Evolutionary conservation across 2,888 invertebrate genomes (phyloP).

Genomic region (Caenorhabditis panamensis): DNA sequence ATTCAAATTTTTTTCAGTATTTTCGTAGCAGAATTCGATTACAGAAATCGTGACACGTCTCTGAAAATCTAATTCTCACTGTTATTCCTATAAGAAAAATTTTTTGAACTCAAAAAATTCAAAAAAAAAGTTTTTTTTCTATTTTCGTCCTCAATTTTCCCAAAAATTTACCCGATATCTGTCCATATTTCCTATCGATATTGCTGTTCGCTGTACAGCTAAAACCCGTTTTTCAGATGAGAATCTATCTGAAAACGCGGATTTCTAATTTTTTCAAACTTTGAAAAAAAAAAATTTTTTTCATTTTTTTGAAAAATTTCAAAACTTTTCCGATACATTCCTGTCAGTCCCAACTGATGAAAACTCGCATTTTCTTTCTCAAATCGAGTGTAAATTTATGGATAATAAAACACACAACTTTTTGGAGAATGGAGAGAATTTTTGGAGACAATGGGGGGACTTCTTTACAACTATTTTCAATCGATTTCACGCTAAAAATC

Average conservation of each 20-base stretch:
- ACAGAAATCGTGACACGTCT: no score
- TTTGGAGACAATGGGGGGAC: not conserved
- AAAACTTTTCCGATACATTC: conserved; percentile 12
- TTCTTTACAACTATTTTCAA: conserved; percentile 16
- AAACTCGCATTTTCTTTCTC: not conserved
- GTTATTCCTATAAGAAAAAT: no score
- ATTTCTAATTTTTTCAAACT: no score
- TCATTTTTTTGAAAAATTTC: not conserved
- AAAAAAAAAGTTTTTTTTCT: no score
- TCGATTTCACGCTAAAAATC: not conserved
- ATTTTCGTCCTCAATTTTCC: no score
- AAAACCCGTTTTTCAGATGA: not conserved
- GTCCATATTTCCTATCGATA: not conserved
- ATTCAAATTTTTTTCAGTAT: no score
- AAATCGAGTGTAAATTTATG: conserved; percentile 20
- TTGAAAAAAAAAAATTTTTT: no score
- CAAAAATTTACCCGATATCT: not conserved
- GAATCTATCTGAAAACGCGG: not conserved
- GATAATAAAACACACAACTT: conserved; percentile 17
- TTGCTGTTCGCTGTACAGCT: not conserved
- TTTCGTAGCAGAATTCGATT: no score
- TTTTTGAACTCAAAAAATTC: no score
- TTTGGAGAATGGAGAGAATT: not conserved
- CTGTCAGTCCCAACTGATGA: conserved; percentile 28
- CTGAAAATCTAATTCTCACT: no score